phyloP scores from a whole-genome alignment of 2,888 invertebrate genomes.

The Hesperia comma region DNA sequence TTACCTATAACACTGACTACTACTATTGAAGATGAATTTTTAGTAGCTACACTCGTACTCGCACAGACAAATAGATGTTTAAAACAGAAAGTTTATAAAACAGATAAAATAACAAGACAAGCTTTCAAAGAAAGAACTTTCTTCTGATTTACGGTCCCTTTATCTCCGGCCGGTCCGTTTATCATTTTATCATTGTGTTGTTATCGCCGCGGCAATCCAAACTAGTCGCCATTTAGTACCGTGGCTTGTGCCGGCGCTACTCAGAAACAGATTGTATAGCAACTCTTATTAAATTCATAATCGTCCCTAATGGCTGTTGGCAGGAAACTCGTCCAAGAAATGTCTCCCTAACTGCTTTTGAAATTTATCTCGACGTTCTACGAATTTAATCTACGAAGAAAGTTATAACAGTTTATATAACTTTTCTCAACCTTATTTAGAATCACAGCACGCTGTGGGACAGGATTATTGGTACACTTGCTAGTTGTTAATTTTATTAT shows the following conservation, averaged over 20 bases:
- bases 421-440: neutral
- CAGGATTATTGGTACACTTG: neutral
- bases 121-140: conserved; percentile 28
- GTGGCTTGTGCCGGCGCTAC: conserved; percentile 33
- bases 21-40: too few relatives aligned
- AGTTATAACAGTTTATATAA: neutral
- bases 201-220: conserved; percentile 31
- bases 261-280: conserved; percentile 20
- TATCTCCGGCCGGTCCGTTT: conserved; percentile 28
- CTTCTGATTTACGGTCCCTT: conserved; percentile 21
- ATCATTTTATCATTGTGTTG: conserved; percentile 31
- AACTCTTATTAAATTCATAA: conserved; percentile 14
- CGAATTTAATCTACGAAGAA: neutral
- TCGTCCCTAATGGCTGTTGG: conserved; percentile 15
- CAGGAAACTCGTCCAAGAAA: conserved; percentile 1
- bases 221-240: conserved; percentile 23
- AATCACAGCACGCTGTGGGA: neutral
- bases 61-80: neutral
- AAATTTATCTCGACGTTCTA: neutral
- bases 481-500: neutral
- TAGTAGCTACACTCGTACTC: neutral
- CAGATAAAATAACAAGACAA: conserved; percentile 8
- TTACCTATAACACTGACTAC: neutral
- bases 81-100: conserved; percentile 9
- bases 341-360: neutral